Percentiles rank a stretch among this genome's conserved stretches.
Evolutionary conservation across 2,113 vertebrate species (phyloP).

Genomic region (Prochilodus magdalenae): DNA sequence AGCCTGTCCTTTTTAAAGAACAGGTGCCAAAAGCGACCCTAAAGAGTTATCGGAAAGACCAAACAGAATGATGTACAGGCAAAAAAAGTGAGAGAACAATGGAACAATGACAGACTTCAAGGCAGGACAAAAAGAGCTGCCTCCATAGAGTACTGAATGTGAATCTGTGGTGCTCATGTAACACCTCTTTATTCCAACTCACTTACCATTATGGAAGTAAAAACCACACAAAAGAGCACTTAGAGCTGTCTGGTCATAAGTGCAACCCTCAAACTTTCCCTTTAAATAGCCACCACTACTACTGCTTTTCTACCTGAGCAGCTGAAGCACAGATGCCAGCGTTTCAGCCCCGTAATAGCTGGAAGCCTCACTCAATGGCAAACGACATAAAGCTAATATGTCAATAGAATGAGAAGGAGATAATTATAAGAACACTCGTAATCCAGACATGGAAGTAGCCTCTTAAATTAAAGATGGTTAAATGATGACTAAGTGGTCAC

Average conservation of each 20-base stretch:
- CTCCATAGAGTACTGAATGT: neutral
- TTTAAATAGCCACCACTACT: neutral
- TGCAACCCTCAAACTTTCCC: neutral
- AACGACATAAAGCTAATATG: neutral
- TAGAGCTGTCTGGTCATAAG: neutral
- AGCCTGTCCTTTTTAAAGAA: no score
- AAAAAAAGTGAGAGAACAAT: neutral
- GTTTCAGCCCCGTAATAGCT: neutral
- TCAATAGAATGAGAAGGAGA: neutral
- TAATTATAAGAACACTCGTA: neutral
- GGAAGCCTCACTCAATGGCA: neutral
- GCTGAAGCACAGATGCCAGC: neutral
- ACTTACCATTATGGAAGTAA: neutral
- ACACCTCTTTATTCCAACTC: neutral
- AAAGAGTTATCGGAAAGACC: neutral
- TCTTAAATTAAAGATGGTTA: neutral
- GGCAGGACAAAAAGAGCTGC: neutral
- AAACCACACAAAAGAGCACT: slow-evolving; percentile 1
- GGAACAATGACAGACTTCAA: neutral
- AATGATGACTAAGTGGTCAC: neutral
- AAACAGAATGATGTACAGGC: neutral
- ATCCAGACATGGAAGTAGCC: no score
- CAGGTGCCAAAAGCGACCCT: neutral
- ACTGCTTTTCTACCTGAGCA: neutral
- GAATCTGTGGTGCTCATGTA: neutral